Percentiles rank a stretch among this genome's conserved stretches.
These are phyloP conservation scores for Clistopyga incitator DNA, from an alignment of 2,888 invertebrate genomes.

Conservation along the genomic window DNA sequence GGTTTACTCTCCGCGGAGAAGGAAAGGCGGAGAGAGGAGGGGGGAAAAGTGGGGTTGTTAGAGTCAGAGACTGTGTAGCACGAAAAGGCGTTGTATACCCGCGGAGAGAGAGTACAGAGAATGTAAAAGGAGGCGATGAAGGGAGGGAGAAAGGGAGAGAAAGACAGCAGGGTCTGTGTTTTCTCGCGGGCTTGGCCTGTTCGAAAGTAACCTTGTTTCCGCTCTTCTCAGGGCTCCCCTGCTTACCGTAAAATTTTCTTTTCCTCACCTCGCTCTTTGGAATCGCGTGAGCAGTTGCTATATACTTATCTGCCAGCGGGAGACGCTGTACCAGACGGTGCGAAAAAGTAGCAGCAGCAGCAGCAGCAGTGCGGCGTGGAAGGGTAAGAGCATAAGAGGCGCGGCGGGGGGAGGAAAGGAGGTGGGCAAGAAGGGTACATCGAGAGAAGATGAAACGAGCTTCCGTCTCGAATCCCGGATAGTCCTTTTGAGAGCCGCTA, in stretches of 20 bases:
- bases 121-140: constrained; percentile 1
- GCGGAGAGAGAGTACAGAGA: constrained; percentile 9
- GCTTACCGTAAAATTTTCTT: constrained; percentile 63
- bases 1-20: constrained; percentile 42
- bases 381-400: not conserved
- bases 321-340: constrained; percentile 5
- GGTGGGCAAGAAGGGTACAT: not conserved
- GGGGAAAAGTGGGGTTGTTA: constrained; percentile 26
- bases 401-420: not conserved
- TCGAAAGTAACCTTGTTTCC: constrained; percentile 65
- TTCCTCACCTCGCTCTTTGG: constrained; percentile 38
- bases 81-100: constrained; percentile 6
- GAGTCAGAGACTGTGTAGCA: constrained; percentile 17
- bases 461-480: constrained; percentile 44
- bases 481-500: constrained; percentile 34
- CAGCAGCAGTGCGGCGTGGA: constrained; percentile 15
- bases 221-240: constrained; percentile 56
- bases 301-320: constrained; percentile 5
- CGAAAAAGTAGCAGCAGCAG: constrained; percentile 42
- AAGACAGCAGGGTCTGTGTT: constrained; percentile 35
- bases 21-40: constrained; percentile 28
- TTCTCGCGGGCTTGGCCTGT: constrained; percentile 43
- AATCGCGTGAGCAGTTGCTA: constrained; percentile 46
- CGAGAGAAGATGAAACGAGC: constrained; percentile 41
- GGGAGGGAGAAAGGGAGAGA: not conserved